phyloP scores from a whole-genome alignment of 2,888 invertebrate species.

The Lepeophtheirus nordmannii region DNA sequence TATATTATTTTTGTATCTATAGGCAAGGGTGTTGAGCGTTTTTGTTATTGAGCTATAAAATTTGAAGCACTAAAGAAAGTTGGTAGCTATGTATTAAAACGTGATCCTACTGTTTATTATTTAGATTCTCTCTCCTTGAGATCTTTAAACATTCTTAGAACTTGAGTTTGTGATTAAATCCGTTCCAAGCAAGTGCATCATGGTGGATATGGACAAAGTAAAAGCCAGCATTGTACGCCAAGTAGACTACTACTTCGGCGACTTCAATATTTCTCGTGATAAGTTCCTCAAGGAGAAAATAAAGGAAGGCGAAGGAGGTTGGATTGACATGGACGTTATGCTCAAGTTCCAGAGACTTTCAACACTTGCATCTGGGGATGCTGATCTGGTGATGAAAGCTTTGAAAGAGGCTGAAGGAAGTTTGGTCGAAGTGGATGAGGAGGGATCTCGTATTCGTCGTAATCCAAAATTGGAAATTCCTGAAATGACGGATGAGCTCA shows the following conservation, averaged over 20 bases:
- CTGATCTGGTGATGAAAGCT: slow-evolving; percentile 53
- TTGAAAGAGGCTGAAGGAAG: slow-evolving; percentile 55
- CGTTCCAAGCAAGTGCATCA: background rate
- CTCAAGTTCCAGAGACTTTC: slow-evolving; percentile 74
- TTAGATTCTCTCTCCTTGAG: no score
- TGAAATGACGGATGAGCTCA: slow-evolving; percentile 63
- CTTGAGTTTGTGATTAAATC: background rate
- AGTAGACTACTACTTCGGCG: slow-evolving; percentile 58
- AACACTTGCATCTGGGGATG: slow-evolving; percentile 47
- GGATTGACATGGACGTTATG: slow-evolving; percentile 59
- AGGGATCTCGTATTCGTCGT: slow-evolving; percentile 54
- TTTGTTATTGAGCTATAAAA: no score
- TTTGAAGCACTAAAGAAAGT: no score
- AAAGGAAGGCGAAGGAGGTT: slow-evolving; percentile 56
- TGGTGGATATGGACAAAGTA: slow-evolving; percentile 37
- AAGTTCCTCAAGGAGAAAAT: slow-evolving; percentile 80
- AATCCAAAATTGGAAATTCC: slow-evolving; percentile 58
- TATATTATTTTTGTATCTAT: no score
- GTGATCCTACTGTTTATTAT: no score
- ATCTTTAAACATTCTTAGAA: no score
- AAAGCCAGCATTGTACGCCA: slow-evolving; percentile 46
- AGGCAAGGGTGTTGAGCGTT: no score
- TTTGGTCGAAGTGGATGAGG: slow-evolving; percentile 54
- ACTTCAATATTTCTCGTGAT: slow-evolving; percentile 76
- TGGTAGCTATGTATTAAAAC: no score